Percentiles rank a stretch among this genome's conserved stretches.
Evolutionary conservation across 1,140 invertebrate genomes (phyloP).

Genomic region (Theocolax elegans): DNA sequence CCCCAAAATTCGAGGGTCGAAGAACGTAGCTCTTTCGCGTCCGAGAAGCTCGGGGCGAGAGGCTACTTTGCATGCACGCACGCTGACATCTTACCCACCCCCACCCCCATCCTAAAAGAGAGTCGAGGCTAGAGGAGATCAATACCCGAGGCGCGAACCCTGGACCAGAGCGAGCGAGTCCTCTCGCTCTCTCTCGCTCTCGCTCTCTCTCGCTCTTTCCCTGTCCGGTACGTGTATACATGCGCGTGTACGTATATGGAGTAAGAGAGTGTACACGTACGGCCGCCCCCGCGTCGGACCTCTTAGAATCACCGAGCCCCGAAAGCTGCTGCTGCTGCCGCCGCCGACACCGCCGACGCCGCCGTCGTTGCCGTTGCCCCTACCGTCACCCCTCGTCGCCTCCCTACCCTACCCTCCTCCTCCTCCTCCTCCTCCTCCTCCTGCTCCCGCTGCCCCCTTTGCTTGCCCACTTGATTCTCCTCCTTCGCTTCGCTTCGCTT

Average conservation of each 20-base stretch:
- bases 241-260: background rate
- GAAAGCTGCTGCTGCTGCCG: constrained; percentile 44
- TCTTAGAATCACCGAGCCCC: constrained; percentile 65
- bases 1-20: no score
- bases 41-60: background rate
- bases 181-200: constrained; percentile 42
- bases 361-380: no score
- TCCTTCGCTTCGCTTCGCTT: no score
- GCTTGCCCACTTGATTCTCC: no score
- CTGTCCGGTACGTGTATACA: background rate
- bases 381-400: constrained; percentile 24
- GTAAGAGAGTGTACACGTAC: background rate
- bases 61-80: constrained; percentile 69
- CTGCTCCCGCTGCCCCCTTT: no score
- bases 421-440: no score
- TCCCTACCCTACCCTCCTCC: constrained; percentile 29
- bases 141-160: constrained; percentile 49
- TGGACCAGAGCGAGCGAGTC: constrained; percentile 55
- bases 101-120: no score
- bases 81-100: constrained; percentile 60
- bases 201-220: background rate
- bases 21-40: constrained; percentile 19
- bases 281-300: constrained; percentile 54
- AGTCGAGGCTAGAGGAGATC: constrained; percentile 49
- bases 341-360: no score